Conservation (phyloP, 2,888 invertebrate species). For the Pinctada fucata region DNA sequence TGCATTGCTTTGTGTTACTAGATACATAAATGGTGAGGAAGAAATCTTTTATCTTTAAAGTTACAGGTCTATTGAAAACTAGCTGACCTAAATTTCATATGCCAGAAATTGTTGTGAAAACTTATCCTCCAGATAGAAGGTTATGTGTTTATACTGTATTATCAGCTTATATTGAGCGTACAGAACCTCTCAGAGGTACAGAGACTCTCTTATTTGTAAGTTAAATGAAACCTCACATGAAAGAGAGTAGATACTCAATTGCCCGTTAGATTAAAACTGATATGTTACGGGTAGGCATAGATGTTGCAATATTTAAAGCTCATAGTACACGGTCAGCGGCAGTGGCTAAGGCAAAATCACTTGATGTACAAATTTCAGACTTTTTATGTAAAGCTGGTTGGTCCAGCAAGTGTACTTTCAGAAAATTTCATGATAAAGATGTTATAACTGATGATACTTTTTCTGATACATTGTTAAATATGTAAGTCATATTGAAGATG, state of each 20-base stretch:
- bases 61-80: conserved; percentile 14
- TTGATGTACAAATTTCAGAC: conserved; percentile 9
- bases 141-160: conserved; percentile 14
- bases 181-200: neutral
- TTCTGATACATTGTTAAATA: neutral
- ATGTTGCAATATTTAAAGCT: neutral
- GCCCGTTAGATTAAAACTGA: neutral
- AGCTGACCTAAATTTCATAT: conserved; percentile 12
- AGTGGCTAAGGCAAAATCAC: conserved; percentile 16
- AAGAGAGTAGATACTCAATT: neutral
- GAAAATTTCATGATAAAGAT: conserved; percentile 23
- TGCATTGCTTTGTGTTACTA: conserved; percentile 27
- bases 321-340: conserved; percentile 23
- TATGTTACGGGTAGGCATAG: neutral
- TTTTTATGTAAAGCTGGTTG: conserved; percentile 21
- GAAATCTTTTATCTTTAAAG: conserved; percentile 26
- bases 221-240: neutral
- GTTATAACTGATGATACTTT: conserved; percentile 9
- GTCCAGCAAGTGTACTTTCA: conserved; percentile 19
- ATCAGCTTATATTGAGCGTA: conserved; percentile 14
- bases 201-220: neutral
- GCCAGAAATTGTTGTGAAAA: neutral
- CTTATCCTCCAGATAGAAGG: conserved; percentile 29
- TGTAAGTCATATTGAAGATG: neutral
- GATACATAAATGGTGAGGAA: conserved; percentile 32